phyloP scores from a whole-genome alignment of 2,797 vertebrate genomes.

The Cyclopterus lumpus region DNA sequence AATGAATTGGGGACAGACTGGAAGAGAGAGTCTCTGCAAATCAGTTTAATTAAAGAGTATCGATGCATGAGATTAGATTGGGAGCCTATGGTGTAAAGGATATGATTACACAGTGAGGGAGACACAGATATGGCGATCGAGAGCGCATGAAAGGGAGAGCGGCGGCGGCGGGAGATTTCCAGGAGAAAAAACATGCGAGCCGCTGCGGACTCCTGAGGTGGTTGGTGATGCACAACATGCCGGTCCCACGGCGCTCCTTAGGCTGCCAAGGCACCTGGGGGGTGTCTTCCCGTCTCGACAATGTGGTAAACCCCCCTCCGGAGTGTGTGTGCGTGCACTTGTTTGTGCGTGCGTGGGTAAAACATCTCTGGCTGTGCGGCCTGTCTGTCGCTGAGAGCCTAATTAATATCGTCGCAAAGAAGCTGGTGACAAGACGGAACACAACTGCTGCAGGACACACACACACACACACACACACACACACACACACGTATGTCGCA shows the following conservation, averaged over 20 bases:
- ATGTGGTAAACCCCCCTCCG: constrained; percentile 3
- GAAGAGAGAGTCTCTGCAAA: constrained; percentile 74
- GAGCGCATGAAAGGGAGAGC: constrained; percentile 4
- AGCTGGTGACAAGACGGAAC: constrained; percentile 61
- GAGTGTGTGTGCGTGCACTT: constrained; percentile 13
- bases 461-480: constrained; percentile 20
- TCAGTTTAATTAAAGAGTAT: constrained; percentile 87
- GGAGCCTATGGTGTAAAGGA: constrained; percentile 80
- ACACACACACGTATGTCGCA: not conserved
- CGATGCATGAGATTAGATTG: constrained; percentile 86
- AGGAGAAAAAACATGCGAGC: constrained; percentile 7
- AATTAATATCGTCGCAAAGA: constrained; percentile 68
- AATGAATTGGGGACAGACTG: constrained; percentile 70
- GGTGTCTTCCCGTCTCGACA: constrained; percentile 56
- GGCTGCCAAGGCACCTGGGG: constrained; percentile 40
- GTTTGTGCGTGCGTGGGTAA: constrained; percentile 12
- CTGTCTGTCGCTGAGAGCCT: constrained; percentile 66
- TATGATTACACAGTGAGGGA: constrained; percentile 75
- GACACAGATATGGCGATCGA: constrained; percentile 42
- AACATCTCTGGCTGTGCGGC: constrained; percentile 42
- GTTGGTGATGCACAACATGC: constrained; percentile 29
- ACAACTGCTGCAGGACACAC: constrained; percentile 54
- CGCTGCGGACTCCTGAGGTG: constrained; percentile 25
- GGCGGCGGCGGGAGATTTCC: constrained; percentile 12
- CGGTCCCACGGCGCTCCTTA: constrained; percentile 42